Conservation (phyloP, 2,797 vertebrate species). For the Gymnocypris eckloni region DNA sequence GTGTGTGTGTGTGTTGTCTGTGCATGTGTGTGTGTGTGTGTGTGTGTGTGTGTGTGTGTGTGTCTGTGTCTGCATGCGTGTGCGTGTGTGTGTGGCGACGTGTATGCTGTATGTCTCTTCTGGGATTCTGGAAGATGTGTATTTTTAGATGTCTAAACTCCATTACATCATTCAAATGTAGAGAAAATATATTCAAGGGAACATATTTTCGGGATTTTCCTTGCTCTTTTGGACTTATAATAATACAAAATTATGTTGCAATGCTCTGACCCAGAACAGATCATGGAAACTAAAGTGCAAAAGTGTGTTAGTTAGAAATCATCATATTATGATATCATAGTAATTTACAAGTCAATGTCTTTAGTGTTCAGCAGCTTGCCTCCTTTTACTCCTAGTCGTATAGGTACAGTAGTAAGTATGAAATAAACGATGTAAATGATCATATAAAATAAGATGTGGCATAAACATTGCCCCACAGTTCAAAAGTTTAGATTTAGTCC, state of each 20-base stretch:
- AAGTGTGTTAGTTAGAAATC: neutral
- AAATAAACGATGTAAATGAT: neutral
- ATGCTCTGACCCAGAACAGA: neutral
- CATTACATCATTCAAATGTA: slow-evolving; percentile 24
- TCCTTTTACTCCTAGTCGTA: neutral
- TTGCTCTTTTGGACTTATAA: neutral
- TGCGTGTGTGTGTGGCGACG: neutral
- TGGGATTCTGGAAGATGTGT: slow-evolving; percentile 5
- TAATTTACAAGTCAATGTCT: neutral
- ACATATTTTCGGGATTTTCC: slow-evolving; percentile 15
- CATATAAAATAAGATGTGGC: neutral
- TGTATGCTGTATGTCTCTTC: slow-evolving; percentile 26
- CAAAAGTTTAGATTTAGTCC: neutral
- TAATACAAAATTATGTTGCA: neutral
- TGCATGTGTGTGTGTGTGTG: too few relatives aligned
- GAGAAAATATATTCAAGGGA: neutral
- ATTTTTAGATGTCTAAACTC: slow-evolving; percentile 34
- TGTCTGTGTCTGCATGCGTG: too few relatives aligned
- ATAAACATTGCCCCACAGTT: neutral
- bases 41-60: too few relatives aligned
- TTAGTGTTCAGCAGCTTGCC: neutral
- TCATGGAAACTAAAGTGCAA: slow-evolving; percentile 26
- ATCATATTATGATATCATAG: neutral
- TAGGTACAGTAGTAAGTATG: neutral
- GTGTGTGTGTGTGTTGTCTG: too few relatives aligned